phyloP scores from a whole-genome alignment of 1,140 invertebrate genomes.

The Neodiprion lecontei region DNA sequence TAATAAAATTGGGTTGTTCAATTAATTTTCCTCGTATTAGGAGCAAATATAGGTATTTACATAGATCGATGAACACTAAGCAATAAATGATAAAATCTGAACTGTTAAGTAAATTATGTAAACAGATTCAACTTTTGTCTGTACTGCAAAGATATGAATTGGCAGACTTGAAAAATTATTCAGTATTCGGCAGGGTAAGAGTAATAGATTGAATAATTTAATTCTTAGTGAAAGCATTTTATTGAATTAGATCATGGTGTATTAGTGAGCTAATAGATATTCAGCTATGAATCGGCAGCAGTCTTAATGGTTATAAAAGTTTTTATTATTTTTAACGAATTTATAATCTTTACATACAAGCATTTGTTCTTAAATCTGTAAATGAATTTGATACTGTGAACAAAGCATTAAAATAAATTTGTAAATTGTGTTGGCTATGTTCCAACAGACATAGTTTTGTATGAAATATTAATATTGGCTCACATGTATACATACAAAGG shows the following conservation, averaged over 20 bases:
- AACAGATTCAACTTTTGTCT: no score
- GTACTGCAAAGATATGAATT: no score
- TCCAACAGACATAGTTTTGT: background rate
- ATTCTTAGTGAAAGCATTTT: background rate
- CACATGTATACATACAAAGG: background rate
- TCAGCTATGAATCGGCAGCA: background rate
- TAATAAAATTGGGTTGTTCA: no score
- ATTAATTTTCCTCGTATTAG: no score
- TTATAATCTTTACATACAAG: background rate
- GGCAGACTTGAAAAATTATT: background rate
- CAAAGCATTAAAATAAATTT: background rate
- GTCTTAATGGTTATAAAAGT: background rate
- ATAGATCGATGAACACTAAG: no score
- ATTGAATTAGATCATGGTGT: background rate
- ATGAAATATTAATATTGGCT: background rate
- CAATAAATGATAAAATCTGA: no score
- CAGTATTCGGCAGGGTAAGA: background rate
- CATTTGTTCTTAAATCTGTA: background rate
- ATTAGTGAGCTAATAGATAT: constrained; percentile 5
- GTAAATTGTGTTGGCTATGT: background rate
- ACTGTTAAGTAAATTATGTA: no score
- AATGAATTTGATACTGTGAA: constrained; percentile 5
- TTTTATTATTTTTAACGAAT: background rate
- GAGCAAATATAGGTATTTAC: no score
- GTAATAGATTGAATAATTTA: background rate